A percentile compares a stretch with the other conserved stretches of the same genome.
Conservation (phyloP, 2,888 invertebrate species). For the Drosophila limbata region DNA sequence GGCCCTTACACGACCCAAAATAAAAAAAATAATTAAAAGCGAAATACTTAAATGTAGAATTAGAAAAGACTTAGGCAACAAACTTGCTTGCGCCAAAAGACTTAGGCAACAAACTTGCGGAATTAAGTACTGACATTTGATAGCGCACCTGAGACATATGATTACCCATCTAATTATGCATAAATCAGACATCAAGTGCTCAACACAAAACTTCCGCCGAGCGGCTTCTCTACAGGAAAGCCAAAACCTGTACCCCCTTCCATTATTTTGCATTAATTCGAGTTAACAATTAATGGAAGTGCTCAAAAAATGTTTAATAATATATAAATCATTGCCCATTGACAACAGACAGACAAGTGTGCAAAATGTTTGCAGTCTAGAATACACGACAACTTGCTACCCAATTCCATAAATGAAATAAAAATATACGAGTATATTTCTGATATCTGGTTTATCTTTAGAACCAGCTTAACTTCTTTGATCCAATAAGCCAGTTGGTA, state of each 20-base stretch:
- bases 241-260: constrained; percentile 24
- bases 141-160: constrained; percentile 43
- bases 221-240: constrained; percentile 65
- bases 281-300: constrained; percentile 63
- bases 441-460: constrained; percentile 26
- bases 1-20: constrained; percentile 59
- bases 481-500: constrained; percentile 4
- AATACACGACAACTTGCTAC: constrained; percentile 45
- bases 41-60: neutral
- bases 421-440: neutral
- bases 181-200: constrained; percentile 54
- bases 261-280: constrained; percentile 67
- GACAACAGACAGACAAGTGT: constrained; percentile 9
- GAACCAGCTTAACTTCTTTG: constrained; percentile 25
- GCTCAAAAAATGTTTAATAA: constrained; percentile 56
- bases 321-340: constrained; percentile 55
- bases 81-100: constrained; percentile 28
- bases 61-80: neutral
- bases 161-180: constrained; percentile 74
- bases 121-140: constrained; percentile 64
- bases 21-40: neutral
- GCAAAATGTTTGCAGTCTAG: constrained; percentile 3
- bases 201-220: constrained; percentile 68
- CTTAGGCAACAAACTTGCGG: constrained; percentile 58
- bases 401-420: constrained; percentile 38